A percentile compares a stretch with the other conserved stretches of the same genome.
Evolutionary conservation across 2,113 vertebrate species (phyloP).

Genomic region (Anoura caudifer): DNA sequence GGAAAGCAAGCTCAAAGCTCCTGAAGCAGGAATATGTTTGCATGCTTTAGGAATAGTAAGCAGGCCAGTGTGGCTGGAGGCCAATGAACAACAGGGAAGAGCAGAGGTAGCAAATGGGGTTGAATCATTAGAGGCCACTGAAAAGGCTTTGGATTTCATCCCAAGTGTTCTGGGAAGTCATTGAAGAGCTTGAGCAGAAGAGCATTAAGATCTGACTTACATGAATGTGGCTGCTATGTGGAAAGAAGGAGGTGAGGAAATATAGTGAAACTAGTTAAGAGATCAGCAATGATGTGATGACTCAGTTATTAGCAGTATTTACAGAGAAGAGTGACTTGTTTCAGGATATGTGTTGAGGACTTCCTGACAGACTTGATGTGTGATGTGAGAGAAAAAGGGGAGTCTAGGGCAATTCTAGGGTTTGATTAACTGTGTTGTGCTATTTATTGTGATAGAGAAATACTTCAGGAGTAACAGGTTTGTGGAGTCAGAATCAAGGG

Average conservation of each 20-base stretch:
- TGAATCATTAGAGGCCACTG: not conserved
- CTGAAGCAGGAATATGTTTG: not conserved
- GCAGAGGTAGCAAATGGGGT: not conserved
- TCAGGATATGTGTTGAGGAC: not conserved
- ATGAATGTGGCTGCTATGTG: not conserved
- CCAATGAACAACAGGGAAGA: too few relatives aligned
- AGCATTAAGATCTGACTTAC: not conserved
- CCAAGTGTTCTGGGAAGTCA: not conserved
- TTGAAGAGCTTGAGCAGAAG: not conserved
- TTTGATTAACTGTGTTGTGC: too few relatives aligned
- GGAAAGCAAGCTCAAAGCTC: not conserved
- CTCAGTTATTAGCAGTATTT: not conserved
- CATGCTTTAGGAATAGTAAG: not conserved
- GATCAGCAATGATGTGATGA: not conserved
- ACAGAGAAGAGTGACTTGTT: not conserved
- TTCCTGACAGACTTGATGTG: not conserved
- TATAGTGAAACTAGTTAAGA: not conserved
- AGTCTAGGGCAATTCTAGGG: not conserved
- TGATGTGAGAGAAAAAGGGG: not conserved
- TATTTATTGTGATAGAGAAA: not conserved
- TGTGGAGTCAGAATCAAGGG: not conserved
- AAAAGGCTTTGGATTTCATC: not conserved
- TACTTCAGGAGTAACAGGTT: not conserved
- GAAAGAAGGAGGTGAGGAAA: not conserved
- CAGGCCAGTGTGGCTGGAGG: not conserved